phyloP scores from a whole-genome alignment of 1,140 invertebrate genomes.

The Ephestia elutella region DNA sequence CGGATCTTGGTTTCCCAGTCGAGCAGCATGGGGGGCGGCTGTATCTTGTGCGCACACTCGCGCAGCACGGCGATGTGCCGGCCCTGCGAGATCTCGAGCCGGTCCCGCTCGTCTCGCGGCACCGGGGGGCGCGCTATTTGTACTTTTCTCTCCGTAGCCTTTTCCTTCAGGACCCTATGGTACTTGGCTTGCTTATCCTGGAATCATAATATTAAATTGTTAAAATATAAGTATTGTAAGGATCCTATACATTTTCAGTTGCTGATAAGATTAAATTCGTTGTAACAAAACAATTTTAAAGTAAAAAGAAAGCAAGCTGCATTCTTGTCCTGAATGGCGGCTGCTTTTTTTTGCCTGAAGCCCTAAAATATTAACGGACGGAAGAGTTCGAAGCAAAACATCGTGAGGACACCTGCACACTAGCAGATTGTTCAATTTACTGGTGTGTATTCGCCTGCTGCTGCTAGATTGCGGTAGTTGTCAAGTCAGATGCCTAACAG shows the following conservation, averaged over 20 bases:
- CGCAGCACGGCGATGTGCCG: conserved; percentile 56
- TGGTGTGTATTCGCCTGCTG: too few species aligned
- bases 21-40: conserved; percentile 64
- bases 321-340: too few species aligned
- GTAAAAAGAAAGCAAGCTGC: not conserved
- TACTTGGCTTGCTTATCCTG: conserved; percentile 61
- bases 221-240: too few species aligned
- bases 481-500: too few species aligned
- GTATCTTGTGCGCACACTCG: conserved; percentile 53
- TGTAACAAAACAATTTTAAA: not conserved
- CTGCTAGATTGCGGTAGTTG: too few species aligned
- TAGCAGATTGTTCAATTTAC: too few species aligned
- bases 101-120: conserved; percentile 41
- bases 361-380: too few species aligned
- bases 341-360: too few species aligned
- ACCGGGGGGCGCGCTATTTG: conserved; percentile 41
- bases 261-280: not conserved
- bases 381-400: too few species aligned
- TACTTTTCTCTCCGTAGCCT: conserved; percentile 50
- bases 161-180: conserved; percentile 54
- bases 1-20: conserved; percentile 73
- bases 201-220: conserved; percentile 17
- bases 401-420: too few species aligned
- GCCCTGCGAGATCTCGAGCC: conserved; percentile 51
- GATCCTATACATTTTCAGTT: too few species aligned